Base-by-base conservation (phyloP, 1,140 invertebrate genomes). In the Lasioglossum baleicum region DNA sequence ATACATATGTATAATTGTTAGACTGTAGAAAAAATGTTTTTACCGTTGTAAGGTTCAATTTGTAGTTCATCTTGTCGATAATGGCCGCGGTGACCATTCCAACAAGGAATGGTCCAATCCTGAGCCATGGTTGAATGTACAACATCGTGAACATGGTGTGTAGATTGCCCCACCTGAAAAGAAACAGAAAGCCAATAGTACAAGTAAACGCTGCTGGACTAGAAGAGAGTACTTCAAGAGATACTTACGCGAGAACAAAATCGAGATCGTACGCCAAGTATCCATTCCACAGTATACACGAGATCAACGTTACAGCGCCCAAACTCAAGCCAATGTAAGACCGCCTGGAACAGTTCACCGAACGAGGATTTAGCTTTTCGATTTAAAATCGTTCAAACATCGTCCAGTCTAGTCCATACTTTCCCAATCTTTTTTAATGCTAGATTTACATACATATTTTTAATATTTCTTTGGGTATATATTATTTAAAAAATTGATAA, bases 121-220 rank as follows among this genome's bases (percentile, higher is more conserved):
- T 90, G 10, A 90, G 84, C 94, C 94, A 94, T 0, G 94, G 93
- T n/a, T 91, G 90, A 74, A 92, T 89, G 66, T 94, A 94, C 8
- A 94, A 84, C 6, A 89, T 58, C 67, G 93, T 85, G 68, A 93
- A 77, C 71, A 90, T 86, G 42, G 56, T 92, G 89, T 80, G 42
- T 13, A 26, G 0, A 0, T 92, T 87, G 77, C 94, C 92, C 79
- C 94, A 51, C 40, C 92, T 93, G 35, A 35, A 83, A 51, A 82
- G 81, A 20, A 51, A 7, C 5, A 53, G 15, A 0, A 17, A 15
- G 20, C 7, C 20, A n/a, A 7, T 6, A 7, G 20, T 20, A 58
- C 0, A 17, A 53, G 17, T 3, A 20, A 20, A 4, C 5, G 13
- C 17, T 5, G 17, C 17, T 20, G 2, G 6, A 7, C n/a, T 35